phyloP scores from a whole-genome alignment of 2,888 invertebrate species.

The Pteria penguin region DNA sequence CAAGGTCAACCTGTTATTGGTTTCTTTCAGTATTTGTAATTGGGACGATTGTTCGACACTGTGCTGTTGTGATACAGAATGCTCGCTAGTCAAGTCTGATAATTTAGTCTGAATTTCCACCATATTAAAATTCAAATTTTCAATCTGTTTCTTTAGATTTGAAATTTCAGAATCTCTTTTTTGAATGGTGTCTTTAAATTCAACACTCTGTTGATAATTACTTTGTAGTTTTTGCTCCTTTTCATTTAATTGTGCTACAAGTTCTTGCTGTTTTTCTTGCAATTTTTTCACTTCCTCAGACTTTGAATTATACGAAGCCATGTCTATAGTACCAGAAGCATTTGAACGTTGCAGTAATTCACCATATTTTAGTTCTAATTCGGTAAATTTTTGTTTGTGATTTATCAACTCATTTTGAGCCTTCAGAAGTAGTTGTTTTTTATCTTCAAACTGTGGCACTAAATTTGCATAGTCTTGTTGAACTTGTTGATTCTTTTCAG shows the following conservation, averaged over 20 bases:
- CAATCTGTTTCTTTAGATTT: slow-evolving; percentile 74
- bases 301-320: slow-evolving; percentile 57
- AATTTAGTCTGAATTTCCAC: slow-evolving; percentile 69
- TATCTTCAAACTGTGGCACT: slow-evolving; percentile 79
- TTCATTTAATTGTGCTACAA: slow-evolving; percentile 52
- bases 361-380: slow-evolving; percentile 76
- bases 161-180: slow-evolving; percentile 67
- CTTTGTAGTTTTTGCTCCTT: slow-evolving; percentile 59
- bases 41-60: slow-evolving; percentile 62
- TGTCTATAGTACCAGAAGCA: slow-evolving; percentile 63
- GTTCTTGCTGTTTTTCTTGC: slow-evolving; percentile 56
- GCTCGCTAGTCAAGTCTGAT: slow-evolving; percentile 66
- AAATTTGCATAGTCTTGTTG: slow-evolving; percentile 74
- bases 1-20: slow-evolving; percentile 73
- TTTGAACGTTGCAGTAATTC: slow-evolving; percentile 69
- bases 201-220: slow-evolving; percentile 59
- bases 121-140: slow-evolving; percentile 74
- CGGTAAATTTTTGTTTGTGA: slow-evolving; percentile 74
- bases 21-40: slow-evolving; percentile 62
- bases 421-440: slow-evolving; percentile 77
- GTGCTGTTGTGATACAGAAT: slow-evolving; percentile 49
- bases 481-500: slow-evolving; percentile 68
- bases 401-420: slow-evolving; percentile 78
- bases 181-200: slow-evolving; percentile 63
- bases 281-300: slow-evolving; percentile 60